Evolutionary conservation across 2,888 invertebrate species (phyloP), one percentile per base, ranked within the genome.

Genomic region (Nomada flava): DNA sequence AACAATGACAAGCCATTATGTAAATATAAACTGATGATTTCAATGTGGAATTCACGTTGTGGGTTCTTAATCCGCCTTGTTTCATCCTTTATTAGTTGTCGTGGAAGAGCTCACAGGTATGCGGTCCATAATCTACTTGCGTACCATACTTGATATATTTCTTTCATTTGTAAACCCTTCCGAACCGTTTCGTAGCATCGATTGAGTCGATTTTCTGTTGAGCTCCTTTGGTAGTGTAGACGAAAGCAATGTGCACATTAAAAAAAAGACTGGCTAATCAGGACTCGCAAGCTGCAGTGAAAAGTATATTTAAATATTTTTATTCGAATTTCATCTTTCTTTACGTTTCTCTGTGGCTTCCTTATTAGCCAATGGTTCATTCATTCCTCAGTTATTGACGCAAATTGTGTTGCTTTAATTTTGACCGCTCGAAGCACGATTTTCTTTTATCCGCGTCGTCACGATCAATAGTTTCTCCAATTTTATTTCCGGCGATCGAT

Each of bases 1-100:
- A 84, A 76, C 80, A 76, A 81, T 76, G 72, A 83, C 77, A 83
- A 78, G 73, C 85, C 82, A 91, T 91, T 91, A 85, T 93, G 93
- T 93, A 93, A 93, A 93, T 93, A 93, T 91, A 92, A 91, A 91
- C 89, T 92, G 91, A 83, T 91, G 90, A 92, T 92, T 91, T 93
- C 86, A 93, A 93, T 93, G 92, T 93, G 90, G 90, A 92, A 87
- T 85, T 79, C 76, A 77, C 60, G 76, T 83, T 79, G 86, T 88
- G 88, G 85, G 86, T 88, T 89, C 86, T 88, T 92, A 90, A 92
- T 90, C 89, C 89, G 91, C 92, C 91, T 92, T 88, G 80, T 92
- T 89, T 92, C 91, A 85, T 91, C 92, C 91, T 89, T 91, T 91
- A 88, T 82, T 88, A 92, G 91, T 92, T 92, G 88, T 92, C 92